phyloP scores from a whole-genome alignment of 2,113 vertebrate species.

The Danionella cerebrum region DNA sequence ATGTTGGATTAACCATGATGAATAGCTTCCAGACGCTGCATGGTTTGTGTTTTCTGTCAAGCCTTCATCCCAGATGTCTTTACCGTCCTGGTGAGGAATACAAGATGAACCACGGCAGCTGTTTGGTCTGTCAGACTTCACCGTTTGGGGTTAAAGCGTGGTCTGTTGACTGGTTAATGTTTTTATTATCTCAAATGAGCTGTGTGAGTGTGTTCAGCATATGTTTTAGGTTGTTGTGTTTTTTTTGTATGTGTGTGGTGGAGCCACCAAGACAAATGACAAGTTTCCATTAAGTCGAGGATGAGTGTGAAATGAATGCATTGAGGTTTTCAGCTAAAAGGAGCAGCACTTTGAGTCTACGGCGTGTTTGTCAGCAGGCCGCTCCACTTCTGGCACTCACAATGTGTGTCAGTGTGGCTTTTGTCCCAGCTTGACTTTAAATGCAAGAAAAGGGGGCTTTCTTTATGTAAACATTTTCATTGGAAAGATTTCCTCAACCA shows the following conservation, averaged over 20 bases:
- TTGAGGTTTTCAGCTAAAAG: neutral
- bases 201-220: conserved; percentile 9
- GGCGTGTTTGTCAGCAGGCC: conserved; percentile 8
- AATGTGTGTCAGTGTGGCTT: conserved; percentile 18
- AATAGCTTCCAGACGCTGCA: neutral
- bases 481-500: conserved; percentile 34
- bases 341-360: neutral
- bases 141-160: no score
- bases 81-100: neutral
- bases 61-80: conserved; percentile 1
- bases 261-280: conserved; percentile 25
- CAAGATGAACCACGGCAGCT: neutral
- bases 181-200: conserved; percentile 8
- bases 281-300: conserved; percentile 15
- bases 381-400: conserved; percentile 7
- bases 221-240: no score
- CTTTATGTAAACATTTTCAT: conserved; percentile 40
- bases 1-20: neutral
- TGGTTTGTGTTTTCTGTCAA: neutral
- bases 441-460: conserved; percentile 15
- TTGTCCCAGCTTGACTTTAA: conserved; percentile 20
- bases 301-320: neutral
- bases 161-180: conserved; percentile 17
- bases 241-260: neutral
- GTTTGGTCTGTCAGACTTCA: conserved; percentile 22